Evolutionary conservation across 2,113 vertebrate genomes (phyloP), one percentile per base, ranked within the genome.

Genomic region (Tringa solitaria): DNA sequence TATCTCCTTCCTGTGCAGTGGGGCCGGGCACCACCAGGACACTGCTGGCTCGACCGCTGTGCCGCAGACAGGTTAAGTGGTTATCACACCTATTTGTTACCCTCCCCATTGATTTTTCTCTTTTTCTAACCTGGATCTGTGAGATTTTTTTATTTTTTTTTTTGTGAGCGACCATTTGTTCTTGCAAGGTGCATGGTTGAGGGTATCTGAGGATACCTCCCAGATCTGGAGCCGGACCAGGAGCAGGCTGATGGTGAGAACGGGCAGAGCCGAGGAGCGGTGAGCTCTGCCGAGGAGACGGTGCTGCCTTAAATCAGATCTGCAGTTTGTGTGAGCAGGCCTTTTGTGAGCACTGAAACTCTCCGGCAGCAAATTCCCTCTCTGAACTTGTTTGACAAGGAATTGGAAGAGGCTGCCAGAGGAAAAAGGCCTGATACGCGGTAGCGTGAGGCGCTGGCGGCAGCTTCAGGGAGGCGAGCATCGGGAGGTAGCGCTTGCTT

Each of bases 381-480:
- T 90, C 65, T 72, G 32, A 94, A 94, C 83, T 96, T 86, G 92
- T 93, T 83, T 90, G 90, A 48, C 75, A 60, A 81, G 79, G 93
- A 67, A 14, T 6, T 53, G 76, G 82, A 85, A 84, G 69, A 90
- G 79, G 68, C 85, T 94, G 90, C 64, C 60, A 16, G 64, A 37
- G 60, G 4, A 6, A 54, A 24, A 74, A 21, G 65, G 46, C 45
- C 79, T 35, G 60, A 4, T 91, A 19, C 0, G 4, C 1, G 10
- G 43, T 22, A 64, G n/a, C 0, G 3, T 0, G 15, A 73, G 60
- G 30, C 0, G 9, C 75, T 79, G 90, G 76, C 6, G 2, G 73
- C 67, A 8, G 76, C 3, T 8, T 32, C 2, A 35, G 82, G 61
- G 33, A 48, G 20, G 35, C 2, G 59, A 87, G 11, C 65, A 1